These are phyloP conservation scores for Ailurus styani DNA, from an alignment of 2,113 vertebrate species.

Conservation along the genomic window DNA sequence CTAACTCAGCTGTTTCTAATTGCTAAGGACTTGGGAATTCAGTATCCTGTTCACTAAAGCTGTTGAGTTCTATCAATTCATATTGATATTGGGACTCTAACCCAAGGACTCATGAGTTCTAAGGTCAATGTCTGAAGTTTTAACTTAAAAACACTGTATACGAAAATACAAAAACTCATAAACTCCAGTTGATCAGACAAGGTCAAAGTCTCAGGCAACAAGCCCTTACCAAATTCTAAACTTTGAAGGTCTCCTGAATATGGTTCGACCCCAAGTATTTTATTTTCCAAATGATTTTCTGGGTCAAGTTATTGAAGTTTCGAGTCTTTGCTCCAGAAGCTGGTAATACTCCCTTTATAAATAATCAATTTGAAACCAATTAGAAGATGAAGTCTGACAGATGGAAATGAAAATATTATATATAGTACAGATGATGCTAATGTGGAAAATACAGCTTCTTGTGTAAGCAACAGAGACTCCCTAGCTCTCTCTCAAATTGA, in stretches of 20 bases:
- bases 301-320: not conserved
- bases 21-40: not conserved
- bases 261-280: not conserved
- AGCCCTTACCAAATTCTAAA: not conserved
- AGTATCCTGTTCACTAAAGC: not conserved
- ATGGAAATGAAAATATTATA: not conserved
- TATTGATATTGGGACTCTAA: not conserved
- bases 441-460: not conserved
- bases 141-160: not conserved
- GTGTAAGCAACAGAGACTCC: not conserved
- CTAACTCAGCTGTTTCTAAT: not conserved
- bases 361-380: not conserved
- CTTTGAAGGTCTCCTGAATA: not conserved
- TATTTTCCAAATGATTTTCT: not conserved
- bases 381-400: not conserved
- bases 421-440: not conserved
- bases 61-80: not conserved
- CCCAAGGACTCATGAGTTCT: not conserved
- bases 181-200: not conserved
- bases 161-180: not conserved
- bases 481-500: not conserved
- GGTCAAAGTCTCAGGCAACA: not conserved
- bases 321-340: not conserved
- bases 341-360: not conserved
- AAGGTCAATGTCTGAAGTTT: not conserved